Conservation (phyloP, 2,797 vertebrate genomes). For the Megalops cyprinoides region DNA sequence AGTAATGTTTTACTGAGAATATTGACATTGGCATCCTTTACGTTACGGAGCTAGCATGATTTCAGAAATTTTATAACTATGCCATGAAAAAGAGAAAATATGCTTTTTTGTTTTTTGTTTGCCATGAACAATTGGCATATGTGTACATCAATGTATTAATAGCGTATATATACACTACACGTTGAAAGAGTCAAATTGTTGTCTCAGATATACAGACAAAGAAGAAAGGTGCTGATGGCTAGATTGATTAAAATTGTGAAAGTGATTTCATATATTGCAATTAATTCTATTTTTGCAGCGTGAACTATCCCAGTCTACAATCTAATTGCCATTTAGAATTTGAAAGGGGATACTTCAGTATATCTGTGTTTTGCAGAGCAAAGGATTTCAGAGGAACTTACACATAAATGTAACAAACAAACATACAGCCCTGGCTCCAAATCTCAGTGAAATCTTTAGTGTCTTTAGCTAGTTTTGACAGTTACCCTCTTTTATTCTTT, state of each 20-base stretch:
- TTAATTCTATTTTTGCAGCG: too few relatives aligned
- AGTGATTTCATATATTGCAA: background rate
- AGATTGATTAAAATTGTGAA: background rate
- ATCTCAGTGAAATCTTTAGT: background rate
- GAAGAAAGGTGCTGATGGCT: too few relatives aligned
- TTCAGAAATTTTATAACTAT: background rate
- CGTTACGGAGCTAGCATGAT: too few relatives aligned
- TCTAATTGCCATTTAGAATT: background rate
- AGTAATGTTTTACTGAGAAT: background rate
- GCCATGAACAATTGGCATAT: background rate
- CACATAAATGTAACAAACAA: background rate
- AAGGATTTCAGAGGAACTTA: background rate
- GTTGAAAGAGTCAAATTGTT: background rate
- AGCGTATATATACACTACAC: background rate
- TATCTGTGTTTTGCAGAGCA: constrained; percentile 1
- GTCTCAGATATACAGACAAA: too few relatives aligned
- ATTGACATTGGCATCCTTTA: background rate
- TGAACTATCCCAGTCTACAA: too few relatives aligned
- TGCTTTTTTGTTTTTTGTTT: background rate
- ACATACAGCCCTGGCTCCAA: background rate
- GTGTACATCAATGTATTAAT: background rate
- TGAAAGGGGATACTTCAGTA: background rate
- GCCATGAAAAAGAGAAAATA: background rate
- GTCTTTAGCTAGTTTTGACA: background rate
- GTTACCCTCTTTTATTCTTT: background rate